Base-by-base conservation (phyloP, 2,113 vertebrate species). In the Pomatostomus ruficeps region DNA sequence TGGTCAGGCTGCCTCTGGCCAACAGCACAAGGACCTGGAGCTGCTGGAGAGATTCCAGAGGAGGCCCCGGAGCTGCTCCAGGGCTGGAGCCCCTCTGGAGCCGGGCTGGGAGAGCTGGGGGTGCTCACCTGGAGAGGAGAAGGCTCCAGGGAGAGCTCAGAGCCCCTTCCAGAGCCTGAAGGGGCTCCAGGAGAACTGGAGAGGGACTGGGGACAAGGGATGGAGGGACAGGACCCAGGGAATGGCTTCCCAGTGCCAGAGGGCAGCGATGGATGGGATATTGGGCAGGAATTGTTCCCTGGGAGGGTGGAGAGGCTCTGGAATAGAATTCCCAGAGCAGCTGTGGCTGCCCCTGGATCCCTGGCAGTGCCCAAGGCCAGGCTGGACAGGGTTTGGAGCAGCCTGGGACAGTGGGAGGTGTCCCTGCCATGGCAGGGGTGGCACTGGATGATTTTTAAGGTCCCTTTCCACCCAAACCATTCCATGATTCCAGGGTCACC, bases 381-480 rank as follows among this genome's bases (percentile, higher is more conserved):
- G 46, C 0, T 77, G 63, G 45, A 36, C 2, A 8, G 58, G 36
- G 11, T 46, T 52, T 11, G 51, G 40, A 63, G n/a, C 52, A 10
- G 0, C 36, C 28, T 73, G 42, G 29, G 15, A 14, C 9, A 21
- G n/a, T 54, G 40, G 29, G 2, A 77, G 29, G 20, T 54, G 40
- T 61, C 48, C 46, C 40, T 77, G 55, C 33, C 29, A 0, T 38
- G 46, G 33, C 20, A 35, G 15, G 31, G 14, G 3, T 54, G 49
- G 62, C 0, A 7, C 4, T 7, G 23, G 33, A 1, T 20, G 25
- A 11, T 4, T 6, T 67, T 1, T 33, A 6, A 9, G 3, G 14
- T 25, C 12, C 8, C 20, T 66, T 31, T 12, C 35, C 25, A 7
- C 12, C 61, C 43, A 42, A 15, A 25, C 3, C n/a, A 8, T 46